Evolutionary conservation across 1,140 invertebrate species (phyloP), one percentile per base, ranked within the genome.

Genomic region (Drosophila bocqueti): DNA sequence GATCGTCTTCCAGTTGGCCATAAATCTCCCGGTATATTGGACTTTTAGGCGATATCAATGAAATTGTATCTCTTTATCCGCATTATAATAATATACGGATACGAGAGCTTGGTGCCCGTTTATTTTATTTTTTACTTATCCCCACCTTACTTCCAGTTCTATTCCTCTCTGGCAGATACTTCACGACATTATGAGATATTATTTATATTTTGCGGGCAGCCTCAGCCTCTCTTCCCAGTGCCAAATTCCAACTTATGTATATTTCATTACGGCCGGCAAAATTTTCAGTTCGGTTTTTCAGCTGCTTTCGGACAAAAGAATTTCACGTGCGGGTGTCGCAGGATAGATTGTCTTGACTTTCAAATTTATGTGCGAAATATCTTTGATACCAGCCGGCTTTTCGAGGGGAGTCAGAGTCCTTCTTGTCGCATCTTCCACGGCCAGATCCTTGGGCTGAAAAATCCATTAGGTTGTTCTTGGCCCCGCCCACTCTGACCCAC

Each of bases 41-140:
- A 90, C 87, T 90, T 91, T 92, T 86, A 83, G 91, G 78, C 84
- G 85, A 92, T 92, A 92, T 92, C 91, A 92, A 92, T 91, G 91
- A 92, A 92, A 92, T 92, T 91, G 84, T 92, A 92, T 92, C 91
- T 92, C 76, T 90, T 92, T 91, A 92, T 92, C 91, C 91, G 87
- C 91, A 91, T 91, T 90, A 92, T 92, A 82, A 83, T 92, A 92
- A 92, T 92, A 90, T 92, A 92, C 81, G 81, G 78, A 83, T 90
- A 65, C 81, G 78, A 79, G 66, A 64, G 69, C 21, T 24, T 38
- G 55, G 46, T 55, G 46, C 21, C 21, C 34, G 26, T 36, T 45
- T 26, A 26, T 58, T 42, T 42, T 31, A 42, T 24, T 34, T 54
- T 46, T 43, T 40, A 21, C 13, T n/a, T 42, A 26, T 38, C 26